phyloP scores from a whole-genome alignment of 2,888 invertebrate species.

The Anthophora plumipes region DNA sequence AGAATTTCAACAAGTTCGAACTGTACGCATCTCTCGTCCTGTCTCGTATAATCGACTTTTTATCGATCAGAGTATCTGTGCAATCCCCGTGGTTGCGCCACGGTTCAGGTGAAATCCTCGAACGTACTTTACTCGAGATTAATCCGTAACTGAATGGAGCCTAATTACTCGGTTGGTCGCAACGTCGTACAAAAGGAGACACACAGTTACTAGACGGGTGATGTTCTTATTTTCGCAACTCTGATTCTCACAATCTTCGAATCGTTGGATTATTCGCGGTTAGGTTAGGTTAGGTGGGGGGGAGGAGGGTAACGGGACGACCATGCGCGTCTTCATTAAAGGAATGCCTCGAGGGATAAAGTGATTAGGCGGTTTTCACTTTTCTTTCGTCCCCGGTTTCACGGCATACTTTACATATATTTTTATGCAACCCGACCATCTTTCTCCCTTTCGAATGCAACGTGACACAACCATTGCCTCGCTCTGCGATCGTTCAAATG shows the following conservation, averaged over 20 bases:
- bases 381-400: slow-evolving; percentile 48
- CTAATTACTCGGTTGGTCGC: slow-evolving; percentile 44
- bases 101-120: slow-evolving; percentile 37
- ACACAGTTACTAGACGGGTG: slow-evolving; percentile 16
- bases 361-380: slow-evolving; percentile 54
- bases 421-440: slow-evolving; percentile 24
- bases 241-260: slow-evolving; percentile 53
- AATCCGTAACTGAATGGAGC: slow-evolving; percentile 54
- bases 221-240: slow-evolving; percentile 54
- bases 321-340: slow-evolving; percentile 47
- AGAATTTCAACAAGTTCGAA: not conserved
- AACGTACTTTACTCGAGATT: slow-evolving; percentile 40
- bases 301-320: not conserved
- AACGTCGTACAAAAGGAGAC: slow-evolving; percentile 38
- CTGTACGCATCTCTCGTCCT: not conserved
- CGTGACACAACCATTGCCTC: not conserved
- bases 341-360: slow-evolving; percentile 39
- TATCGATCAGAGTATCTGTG: slow-evolving; percentile 44
- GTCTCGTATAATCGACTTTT: slow-evolving; percentile 23
- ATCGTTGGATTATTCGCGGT: slow-evolving; percentile 17
- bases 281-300: no score
- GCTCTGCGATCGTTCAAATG: not conserved
- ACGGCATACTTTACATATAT: slow-evolving; percentile 48
- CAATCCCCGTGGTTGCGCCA: slow-evolving; percentile 38
- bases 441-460: slow-evolving; percentile 18